Percentiles rank a stretch among this genome's conserved stretches.
Evolutionary conservation across 2,797 vertebrate genomes (phyloP).

Genomic region (Apogon talboti): DNA sequence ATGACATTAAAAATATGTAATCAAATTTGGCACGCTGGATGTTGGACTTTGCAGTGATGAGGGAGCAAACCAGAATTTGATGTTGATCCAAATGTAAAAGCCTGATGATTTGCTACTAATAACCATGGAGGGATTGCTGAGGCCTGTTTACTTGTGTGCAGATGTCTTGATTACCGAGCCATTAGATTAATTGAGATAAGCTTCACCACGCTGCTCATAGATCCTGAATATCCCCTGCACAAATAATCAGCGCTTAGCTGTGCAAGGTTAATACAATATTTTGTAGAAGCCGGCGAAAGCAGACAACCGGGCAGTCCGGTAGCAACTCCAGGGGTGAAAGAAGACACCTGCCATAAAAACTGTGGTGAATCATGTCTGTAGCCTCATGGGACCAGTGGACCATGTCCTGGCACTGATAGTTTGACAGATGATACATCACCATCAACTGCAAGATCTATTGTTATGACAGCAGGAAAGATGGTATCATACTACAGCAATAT

Average conservation of each 20-base stretch:
- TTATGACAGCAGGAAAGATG: conserved; percentile 75
- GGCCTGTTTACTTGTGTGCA: conserved; percentile 62
- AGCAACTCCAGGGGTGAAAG: conserved; percentile 51
- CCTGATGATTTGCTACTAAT: conserved; percentile 67
- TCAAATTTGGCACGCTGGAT: conserved; percentile 6
- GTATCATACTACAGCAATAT: conserved; percentile 66
- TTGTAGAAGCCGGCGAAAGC: conserved; percentile 17
- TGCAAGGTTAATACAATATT: conserved; percentile 44
- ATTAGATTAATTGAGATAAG: conserved; percentile 76
- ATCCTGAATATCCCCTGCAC: conserved; percentile 53
- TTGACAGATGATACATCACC: conserved; percentile 10
- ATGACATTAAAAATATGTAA: conserved; percentile 5
- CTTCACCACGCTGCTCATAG: conserved; percentile 45
- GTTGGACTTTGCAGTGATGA: conserved; percentile 13
- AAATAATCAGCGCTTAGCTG: conserved; percentile 46
- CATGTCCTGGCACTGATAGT: conserved; percentile 60
- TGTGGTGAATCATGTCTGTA: conserved; percentile 55
- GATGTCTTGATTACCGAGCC: conserved; percentile 68
- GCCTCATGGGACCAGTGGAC: conserved; percentile 62
- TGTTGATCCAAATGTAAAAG: conserved; percentile 63
- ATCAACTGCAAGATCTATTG: conserved; percentile 71
- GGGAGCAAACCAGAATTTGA: conserved; percentile 42
- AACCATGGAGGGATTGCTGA: conserved; percentile 46
- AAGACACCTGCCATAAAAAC: conserved; percentile 48
- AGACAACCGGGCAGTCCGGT: conserved; percentile 30